Evolutionary conservation across 2,797 vertebrate species (phyloP), one percentile per base, ranked within the genome.

Genomic region (Bufotes viridis): DNA sequence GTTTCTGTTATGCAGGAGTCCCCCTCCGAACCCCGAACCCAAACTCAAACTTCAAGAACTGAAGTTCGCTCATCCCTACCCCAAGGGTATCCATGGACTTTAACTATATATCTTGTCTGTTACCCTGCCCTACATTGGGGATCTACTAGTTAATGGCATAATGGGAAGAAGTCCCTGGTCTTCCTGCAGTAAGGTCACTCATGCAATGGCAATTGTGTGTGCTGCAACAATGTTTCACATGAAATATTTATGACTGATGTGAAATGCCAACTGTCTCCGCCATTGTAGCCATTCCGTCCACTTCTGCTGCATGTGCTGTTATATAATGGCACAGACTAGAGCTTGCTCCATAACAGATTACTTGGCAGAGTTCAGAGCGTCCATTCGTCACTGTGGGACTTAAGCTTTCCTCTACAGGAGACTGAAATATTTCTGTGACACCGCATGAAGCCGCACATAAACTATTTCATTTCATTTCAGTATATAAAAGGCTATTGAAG

Each of bases 181-280:
- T 78, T 55, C 14, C 42, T 55, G 49, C 51, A n/a, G 51, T 53
- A 53, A 24, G 74, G 51, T 78, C 51, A 78, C 74, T 78, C 74
- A 55, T 78, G 74, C 74, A 78, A 24, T 22, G 12, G 74, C 9
- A 55, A 78, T 24, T 53, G 51, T 24, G 49, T 53, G 51, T 51
- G 55, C 74, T 55, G 13, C 60, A 82, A 61, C 53, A 82, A 42
- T 67, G 60, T 81, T 63, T 82, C 20, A 51, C 61, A 51, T 67
- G 34, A 82, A 82, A 82, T 81, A 67, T 82, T 82, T 61, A 82
- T 67, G 20, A 17, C 10, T 67, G 42, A 67, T 65, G 80, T 67
- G 34, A 82, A 82, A 67, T 67, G 34, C 80, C 80, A 82, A 61
- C 80, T 67, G 80, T 67, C 61, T 82, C 42, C 34, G 3, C 51